Percentiles rank a stretch among this genome's conserved stretches.
Evolutionary conservation across 2,113 vertebrate genomes (phyloP).

Genomic region (Gracilinanus agilis): DNA sequence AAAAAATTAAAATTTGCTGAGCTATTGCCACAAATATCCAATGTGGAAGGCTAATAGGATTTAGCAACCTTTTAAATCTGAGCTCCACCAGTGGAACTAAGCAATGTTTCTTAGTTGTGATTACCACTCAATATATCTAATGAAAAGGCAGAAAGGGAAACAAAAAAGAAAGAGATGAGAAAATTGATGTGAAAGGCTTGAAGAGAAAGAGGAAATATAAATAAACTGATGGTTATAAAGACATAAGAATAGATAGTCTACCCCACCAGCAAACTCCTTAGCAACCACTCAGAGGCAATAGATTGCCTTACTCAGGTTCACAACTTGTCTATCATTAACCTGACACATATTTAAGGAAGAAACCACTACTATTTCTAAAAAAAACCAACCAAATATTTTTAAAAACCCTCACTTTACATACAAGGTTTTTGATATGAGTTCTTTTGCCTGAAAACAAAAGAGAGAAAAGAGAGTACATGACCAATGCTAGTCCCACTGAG

Average conservation of each 20-base stretch:
- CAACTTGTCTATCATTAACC: not conserved
- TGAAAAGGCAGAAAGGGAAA: not conserved
- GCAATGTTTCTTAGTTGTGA: not conserved
- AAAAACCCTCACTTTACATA: not conserved
- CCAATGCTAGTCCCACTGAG: not conserved
- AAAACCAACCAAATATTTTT: not conserved
- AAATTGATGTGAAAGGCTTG: not conserved
- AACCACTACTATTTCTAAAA: not conserved
- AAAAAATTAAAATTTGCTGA: not conserved
- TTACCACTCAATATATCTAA: not conserved
- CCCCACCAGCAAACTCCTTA: not conserved
- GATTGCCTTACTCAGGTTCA: not conserved
- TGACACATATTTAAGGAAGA: not conserved
- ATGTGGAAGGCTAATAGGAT: not conserved
- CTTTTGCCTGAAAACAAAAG: not conserved
- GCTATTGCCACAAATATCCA: not conserved
- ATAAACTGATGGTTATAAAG: not conserved
- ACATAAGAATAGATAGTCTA: not conserved
- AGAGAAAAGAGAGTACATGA: not conserved
- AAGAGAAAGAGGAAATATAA: not conserved
- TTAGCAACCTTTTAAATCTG: not conserved
- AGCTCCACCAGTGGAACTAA: not conserved
- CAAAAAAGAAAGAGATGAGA: not conserved
- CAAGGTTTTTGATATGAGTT: conserved; percentile 19
- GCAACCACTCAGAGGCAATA: not conserved